Evolutionary conservation across 1,140 invertebrate genomes (phyloP).

Genomic region (Oscheius sp.): DNA sequence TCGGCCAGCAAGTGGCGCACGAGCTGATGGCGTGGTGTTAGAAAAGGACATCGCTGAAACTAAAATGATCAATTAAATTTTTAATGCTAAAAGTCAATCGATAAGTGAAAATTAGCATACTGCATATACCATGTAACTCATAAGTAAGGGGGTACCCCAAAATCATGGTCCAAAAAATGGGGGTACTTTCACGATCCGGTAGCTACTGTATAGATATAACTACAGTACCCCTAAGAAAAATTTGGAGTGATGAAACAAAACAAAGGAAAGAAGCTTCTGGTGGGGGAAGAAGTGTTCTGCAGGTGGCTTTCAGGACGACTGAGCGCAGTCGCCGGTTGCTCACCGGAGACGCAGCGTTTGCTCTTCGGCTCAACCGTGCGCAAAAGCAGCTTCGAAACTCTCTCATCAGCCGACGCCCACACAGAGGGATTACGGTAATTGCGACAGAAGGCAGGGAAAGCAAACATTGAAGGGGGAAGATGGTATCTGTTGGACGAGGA

Average conservation of each 20-base stretch:
- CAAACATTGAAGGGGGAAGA: no score
- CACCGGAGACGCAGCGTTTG: background rate
- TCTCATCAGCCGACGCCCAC: background rate
- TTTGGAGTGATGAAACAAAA: background rate
- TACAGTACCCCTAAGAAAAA: no score
- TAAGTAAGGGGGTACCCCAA: no score
- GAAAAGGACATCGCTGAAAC: conserved; percentile 36
- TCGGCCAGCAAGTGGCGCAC: conserved; percentile 31
- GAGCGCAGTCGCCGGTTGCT: background rate
- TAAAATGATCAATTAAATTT: background rate
- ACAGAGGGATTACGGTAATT: background rate
- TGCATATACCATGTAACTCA: no score
- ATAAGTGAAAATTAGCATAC: background rate
- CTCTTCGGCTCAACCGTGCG: background rate
- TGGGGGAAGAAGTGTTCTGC: background rate
- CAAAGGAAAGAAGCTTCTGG: background rate
- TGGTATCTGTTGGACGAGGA: no score
- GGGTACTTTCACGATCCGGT: no score
- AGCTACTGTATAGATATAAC: background rate
- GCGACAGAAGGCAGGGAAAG: background rate
- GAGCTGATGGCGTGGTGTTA: conserved; percentile 21
- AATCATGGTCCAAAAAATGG: no score
- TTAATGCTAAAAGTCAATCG: background rate
- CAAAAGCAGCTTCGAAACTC: conserved; percentile 1
- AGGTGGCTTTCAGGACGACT: background rate